Evolutionary conservation across 2,113 vertebrate species (phyloP).

Genomic region (Anhinga anhinga): DNA sequence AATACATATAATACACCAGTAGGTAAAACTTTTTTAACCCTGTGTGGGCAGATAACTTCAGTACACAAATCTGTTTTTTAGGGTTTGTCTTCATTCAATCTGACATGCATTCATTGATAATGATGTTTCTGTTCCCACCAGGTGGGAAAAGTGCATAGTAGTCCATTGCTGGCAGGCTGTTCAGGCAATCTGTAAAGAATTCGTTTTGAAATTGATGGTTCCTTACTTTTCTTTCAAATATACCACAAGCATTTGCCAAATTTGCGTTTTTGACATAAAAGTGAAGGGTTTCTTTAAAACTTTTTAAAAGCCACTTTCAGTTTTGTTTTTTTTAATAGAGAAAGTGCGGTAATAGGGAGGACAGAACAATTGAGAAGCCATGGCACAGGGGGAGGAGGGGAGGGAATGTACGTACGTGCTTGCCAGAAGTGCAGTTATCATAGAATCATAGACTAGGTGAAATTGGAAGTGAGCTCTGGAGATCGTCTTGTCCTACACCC

Average conservation of each 20-base stretch:
- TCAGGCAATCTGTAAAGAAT: neutral
- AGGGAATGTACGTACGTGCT: rapidly evolving
- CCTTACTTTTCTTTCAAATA: neutral
- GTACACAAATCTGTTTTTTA: neutral
- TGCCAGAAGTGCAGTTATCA: neutral
- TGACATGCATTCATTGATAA: neutral
- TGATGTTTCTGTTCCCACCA: neutral
- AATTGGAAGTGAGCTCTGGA: neutral
- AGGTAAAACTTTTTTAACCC: neutral
- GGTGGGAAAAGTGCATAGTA: neutral
- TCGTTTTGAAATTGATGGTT: neutral
- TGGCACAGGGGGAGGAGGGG: neutral
- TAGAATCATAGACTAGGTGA: neutral
- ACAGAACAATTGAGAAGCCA: neutral
- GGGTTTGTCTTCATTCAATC: neutral
- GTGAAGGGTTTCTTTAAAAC: neutral
- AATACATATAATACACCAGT: neutral
- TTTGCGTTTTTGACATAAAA: neutral
- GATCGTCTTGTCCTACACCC: neutral
- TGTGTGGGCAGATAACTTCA: neutral
- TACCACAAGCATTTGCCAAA: neutral
- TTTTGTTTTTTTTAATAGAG: neutral
- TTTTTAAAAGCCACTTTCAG: neutral
- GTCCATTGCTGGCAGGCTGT: neutral
- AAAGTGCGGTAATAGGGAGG: neutral